Base-by-base conservation (phyloP, 2,113 vertebrate genomes). In the Manacus vitellinus region DNA sequence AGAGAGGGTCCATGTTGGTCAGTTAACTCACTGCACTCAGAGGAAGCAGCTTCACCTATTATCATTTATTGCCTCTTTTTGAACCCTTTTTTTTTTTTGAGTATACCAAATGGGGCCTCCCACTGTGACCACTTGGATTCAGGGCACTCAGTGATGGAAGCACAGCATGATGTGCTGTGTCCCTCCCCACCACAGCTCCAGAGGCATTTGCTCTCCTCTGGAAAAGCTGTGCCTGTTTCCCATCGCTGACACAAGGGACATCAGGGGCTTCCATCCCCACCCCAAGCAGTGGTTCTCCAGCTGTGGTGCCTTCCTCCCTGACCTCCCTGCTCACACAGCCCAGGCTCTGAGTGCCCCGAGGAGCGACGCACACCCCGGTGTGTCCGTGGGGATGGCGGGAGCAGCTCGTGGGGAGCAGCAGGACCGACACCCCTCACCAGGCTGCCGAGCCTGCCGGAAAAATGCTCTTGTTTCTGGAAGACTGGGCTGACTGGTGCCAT, bases 231-330 rank as follows among this genome's bases (percentile, higher is more conserved):
- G 10, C 28, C 56, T 8, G 16, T 14, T 59, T 52, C 70, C 71
- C 4, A 0, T 8, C 31, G 18, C 73, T 3, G 1, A 24, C 61
- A 20, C 5, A 0, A 7, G n/a, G 49, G 18, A 47, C 2, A 21
- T 3, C 4, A 3, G 25, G 17, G 7, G 2, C 24, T 33, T 11
- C 47, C 1, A 8, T 13, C 15, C 52, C 68, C 74, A 19, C 3
- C 6, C 16, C n/a, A 1, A 2, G 4, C 4, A 1, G 0, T 0
- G 9, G 4, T 11, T 46, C 18, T 11, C 55, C n/a, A 1, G 6
- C 65, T 16, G 2, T 0, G 37, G 8, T 3, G 37, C 62, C 24
- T 15, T 23, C 59, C 33, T 35, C 6, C 39, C 11, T 21, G 18
- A 6, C n/a, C 35, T 8, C 4, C 13, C 1, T 1, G 21, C 35